Base-by-base conservation (phyloP, 2,113 vertebrate genomes). In the Ceratotherium simum region DNA sequence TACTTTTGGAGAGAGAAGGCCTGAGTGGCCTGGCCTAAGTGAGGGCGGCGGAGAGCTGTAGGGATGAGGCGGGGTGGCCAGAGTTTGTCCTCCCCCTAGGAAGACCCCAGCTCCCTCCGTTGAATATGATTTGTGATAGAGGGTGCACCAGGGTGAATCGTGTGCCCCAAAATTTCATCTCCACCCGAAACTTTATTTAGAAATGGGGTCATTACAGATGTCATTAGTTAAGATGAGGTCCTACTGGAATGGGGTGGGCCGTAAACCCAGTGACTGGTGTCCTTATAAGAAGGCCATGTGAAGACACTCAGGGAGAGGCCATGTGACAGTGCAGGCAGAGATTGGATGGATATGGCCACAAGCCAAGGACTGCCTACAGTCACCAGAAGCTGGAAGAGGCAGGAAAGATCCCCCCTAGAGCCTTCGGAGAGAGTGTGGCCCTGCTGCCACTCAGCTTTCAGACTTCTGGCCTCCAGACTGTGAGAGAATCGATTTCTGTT, bases 1-100 rank as follows among this genome's bases (percentile, higher is more conserved):
- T 8, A 0, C 0, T 3, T 12, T 6, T 1, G 39, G 48, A 62
- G 75, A 48, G 31, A 85, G 60, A 13, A 33, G 33, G 11, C 67
- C 56, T 1, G 29, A 1, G 29, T 4, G 8, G 33, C 69, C 11
- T 11, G 58, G 3, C 72, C 21, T 13, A 42, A 33, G 20, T 0
- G 18, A 36, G 33, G n/a, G 29, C 7, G 70, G 23, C 6, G 0
- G 31, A 36, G 3, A 14, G 25, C 12, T 6, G 8, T 0, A 3
- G 8, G 5, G 17, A 25, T 4, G 21, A 46, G 25, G 78, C 3
- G 0, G 10, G 21, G 39, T 3, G 1, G 16, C 42, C 21, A 4
- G 69, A 14, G 17, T 46, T 13, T 1, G 0, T 5, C 20, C 62
- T 31, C 6, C 21, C 8, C 21, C 72, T 14, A 3, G 51, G 62